Base-by-base conservation (phyloP, 2,888 invertebrate genomes). In the Cordylochernes scorpioides region DNA sequence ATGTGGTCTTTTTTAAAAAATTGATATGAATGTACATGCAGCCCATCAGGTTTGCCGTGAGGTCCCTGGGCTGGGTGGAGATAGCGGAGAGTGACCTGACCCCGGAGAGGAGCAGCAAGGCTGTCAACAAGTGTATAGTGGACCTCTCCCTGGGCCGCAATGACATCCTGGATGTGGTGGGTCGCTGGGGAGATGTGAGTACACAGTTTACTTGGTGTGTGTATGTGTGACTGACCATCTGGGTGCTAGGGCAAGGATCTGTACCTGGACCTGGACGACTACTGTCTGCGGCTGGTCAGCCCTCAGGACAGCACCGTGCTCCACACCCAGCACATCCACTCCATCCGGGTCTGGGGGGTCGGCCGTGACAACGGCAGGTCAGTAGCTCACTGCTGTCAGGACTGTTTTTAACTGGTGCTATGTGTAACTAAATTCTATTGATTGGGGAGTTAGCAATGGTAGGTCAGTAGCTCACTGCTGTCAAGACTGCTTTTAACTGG, bases 331-430 rank as follows among this genome's bases (percentile, higher is more conserved):
- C 80, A 84, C 17, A 88, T 91, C 45, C 84, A 86, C 55, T 82
- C 86, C 29, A 84, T 91, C 44, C 65, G 86, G 42, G 88, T 91
- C 14, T 91, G 91, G 91, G 88, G 88, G 7, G 88, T 91, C 26
- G 88, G 88, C 39, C 62, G 86, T 45, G 88, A 88, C 52, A 86
- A 86, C 53, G 82, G 82, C 56, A 73, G 82, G 84, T 84, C 54
- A 60, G 63, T 45, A 15, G 15, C 16, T 16, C 3, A 17, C 2
- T 12, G 15, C 5, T 22, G 6, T 22, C 14, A 13, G 12, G n/a
- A 9, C 8, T 19, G n/a, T 19, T 19, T 19, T 9, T 19, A 19
- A 9, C 19, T 9, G n/a, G n/a, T n/a, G n/a, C n/a, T n/a, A n/a
- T n/a, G n/a, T n/a, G n/a, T n/a, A n/a, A n/a, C n/a, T n/a, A n/a